Evolutionary conservation across 1,140 invertebrate species (phyloP), one percentile per base, ranked within the genome.

Genomic region (Trachymyrmex cornetzi): DNA sequence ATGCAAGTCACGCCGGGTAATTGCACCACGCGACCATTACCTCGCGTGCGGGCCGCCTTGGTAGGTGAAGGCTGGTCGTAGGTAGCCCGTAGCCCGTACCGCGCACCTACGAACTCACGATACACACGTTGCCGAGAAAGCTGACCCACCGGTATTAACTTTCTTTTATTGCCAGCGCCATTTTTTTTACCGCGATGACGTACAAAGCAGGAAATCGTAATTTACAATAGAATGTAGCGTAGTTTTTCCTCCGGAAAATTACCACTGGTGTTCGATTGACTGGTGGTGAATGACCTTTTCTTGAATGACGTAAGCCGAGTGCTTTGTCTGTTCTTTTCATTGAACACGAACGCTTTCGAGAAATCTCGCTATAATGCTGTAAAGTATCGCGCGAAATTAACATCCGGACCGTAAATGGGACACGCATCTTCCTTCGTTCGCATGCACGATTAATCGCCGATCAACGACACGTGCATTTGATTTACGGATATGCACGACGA

Each of bases 1-100:
- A 79, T 92, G 94, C 94, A 93, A 95, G 94, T 95, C 94, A 95
- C 92, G 93, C 77, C 91, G 90, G 81, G 93, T 95, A 95, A 95
- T 95, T 94, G 94, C 91, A 86, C 87, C 66, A 85, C 64, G 79
- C 91, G 87, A 90, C 85, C 90, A 92, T 92, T 91, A 90, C 88
- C 87, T 92, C 88, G 90, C 90, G 88, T 91, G 85, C 85, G 87
- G 85, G 75, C 81, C 59, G 77, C n/a, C 79, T 81, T 63, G 75
- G 82, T 89, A 90, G 86, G 79, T 80, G 80, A 90, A 90, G 88
- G 88, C 85, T 90, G 79, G 88, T 71, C 79, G 85, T 81, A 87
- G 85, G 89, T 87, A 77, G 77, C 9, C 38, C 44, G 64, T 34
- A 34, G 5, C 9, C 38, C 44, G 64, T 34, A 34, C 0, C 53